Evolutionary conservation across 2,888 invertebrate genomes (phyloP), one percentile per base, ranked within the genome.

Genomic region (Nomada flava): DNA sequence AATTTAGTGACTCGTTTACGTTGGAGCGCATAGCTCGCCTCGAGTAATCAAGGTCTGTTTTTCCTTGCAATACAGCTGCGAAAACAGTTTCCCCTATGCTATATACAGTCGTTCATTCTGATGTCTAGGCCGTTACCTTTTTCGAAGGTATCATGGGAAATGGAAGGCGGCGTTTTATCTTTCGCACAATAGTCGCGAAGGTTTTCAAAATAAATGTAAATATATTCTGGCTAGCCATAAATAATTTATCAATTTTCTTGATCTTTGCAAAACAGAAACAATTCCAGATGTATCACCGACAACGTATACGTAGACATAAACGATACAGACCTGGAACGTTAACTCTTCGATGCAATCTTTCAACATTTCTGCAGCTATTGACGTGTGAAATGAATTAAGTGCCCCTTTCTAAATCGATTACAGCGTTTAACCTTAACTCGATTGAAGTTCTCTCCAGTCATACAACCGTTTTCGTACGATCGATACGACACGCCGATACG

Each of bases 1-100:
- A 80, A 80, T 76, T 80, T 83, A 80, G 83, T 62, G 65, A n/a
- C 50, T 60, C 47, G 73, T 83, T 76, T 83, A 80, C 57, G 55
- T 76, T 80, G 29, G 42, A 26, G 26, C 53, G 15, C 55, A 47
- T 64, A 72, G 63, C 62, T 55, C 18, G 42, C 13, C 52, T 52
- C 42, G 62, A 63, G 69, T 71, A 76, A 72, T 79, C 73, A 26
- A 70, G 65, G 55, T 67, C 74, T 83, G 76, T 74, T 80, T 80
- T 72, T 36, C 69, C 60, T 73, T 47, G 73, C 57, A 15, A 64
- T 73, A 72, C 83, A 83, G 73, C 83, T 83, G 80, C 70, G 52
- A 76, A 76, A 76, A 76, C 74, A 70, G 55, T 44, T 57, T 60
- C 50, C 29, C 62, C 62, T 63, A 65, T 64, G 13, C 52, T 26